Conservation (phyloP, 2,888 invertebrate species). For the Caenorhabditis japonica region DNA sequence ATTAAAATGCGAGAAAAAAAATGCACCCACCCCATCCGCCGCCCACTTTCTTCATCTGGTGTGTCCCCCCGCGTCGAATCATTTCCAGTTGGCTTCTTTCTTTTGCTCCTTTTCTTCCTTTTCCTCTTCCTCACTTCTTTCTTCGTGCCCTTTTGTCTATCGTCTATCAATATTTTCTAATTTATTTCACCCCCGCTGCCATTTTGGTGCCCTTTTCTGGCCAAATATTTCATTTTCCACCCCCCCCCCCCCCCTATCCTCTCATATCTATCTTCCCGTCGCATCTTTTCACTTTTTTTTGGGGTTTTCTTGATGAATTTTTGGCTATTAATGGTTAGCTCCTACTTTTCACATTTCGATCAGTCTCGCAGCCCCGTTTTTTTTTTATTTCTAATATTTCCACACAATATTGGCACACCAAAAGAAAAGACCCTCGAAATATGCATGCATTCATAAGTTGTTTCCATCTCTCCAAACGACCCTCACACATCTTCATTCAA, state of each 20-base stretch:
- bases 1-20: not conserved
- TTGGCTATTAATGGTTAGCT: not conserved
- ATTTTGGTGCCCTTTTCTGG: slow-evolving; percentile 1
- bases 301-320: not conserved
- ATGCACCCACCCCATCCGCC: slow-evolving; percentile 1
- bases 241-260: no score
- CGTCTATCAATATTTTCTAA: slow-evolving; percentile 10
- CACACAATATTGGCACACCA: not conserved
- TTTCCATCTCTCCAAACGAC: slow-evolving; percentile 13
- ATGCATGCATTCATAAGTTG: slow-evolving; percentile 50
- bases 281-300: not conserved
- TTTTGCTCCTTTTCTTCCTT: not conserved
- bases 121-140: slow-evolving; percentile 16
- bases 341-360: slow-evolving; percentile 15
- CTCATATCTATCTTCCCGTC: no score
- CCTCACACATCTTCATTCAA: slow-evolving; percentile 11
- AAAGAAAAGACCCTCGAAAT: slow-evolving; percentile 7
- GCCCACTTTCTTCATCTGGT: slow-evolving; percentile 39
- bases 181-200: slow-evolving; percentile 1
- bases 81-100: slow-evolving; percentile 46
- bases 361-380: slow-evolving; percentile 5
- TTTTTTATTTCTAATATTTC: not conserved
- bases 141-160: slow-evolving; percentile 9
- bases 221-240: slow-evolving; percentile 37
- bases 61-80: slow-evolving; percentile 38